phyloP scores from a whole-genome alignment of 1,140 invertebrate species.

The Drosophila kurseongensis region DNA sequence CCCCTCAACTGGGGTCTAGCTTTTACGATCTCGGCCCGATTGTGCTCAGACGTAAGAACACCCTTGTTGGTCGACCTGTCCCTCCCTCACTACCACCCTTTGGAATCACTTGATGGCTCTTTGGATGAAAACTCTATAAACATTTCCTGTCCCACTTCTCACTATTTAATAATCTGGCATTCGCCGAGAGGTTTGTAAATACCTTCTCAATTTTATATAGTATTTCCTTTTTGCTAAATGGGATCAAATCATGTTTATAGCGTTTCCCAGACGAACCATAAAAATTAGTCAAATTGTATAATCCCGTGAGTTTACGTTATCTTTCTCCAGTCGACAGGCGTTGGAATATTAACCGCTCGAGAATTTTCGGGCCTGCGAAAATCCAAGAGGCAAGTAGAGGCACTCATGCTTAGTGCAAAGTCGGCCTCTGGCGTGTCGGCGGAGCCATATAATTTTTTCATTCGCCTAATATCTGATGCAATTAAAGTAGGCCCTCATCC shows the following conservation, averaged over 20 bases:
- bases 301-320: conserved; percentile 31
- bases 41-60: conserved; percentile 2
- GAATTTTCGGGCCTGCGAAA: conserved; percentile 29
- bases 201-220: conserved; percentile 35
- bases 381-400: neutral
- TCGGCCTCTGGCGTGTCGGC: conserved; percentile 32
- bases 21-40: conserved; percentile 24
- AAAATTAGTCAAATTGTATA: conserved; percentile 36
- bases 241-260: conserved; percentile 27
- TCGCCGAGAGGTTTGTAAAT: conserved; percentile 24
- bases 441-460: conserved; percentile 53
- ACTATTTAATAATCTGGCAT: conserved; percentile 22
- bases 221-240: conserved; percentile 15
- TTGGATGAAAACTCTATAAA: conserved; percentile 15
- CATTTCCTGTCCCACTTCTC: conserved; percentile 10
- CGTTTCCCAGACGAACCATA: conserved; percentile 29
- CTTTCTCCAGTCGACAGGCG: conserved; percentile 18
- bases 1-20: conserved; percentile 25
- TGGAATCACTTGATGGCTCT: neutral
- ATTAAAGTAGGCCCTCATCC: conserved; percentile 54
- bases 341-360: conserved; percentile 34
- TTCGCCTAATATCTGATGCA: conserved; percentile 55
- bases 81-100: neutral
- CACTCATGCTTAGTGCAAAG: conserved; percentile 57
- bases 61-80: conserved; percentile 5